Conservation (phyloP, 2,888 invertebrate species). For the Diaphora mendica region DNA sequence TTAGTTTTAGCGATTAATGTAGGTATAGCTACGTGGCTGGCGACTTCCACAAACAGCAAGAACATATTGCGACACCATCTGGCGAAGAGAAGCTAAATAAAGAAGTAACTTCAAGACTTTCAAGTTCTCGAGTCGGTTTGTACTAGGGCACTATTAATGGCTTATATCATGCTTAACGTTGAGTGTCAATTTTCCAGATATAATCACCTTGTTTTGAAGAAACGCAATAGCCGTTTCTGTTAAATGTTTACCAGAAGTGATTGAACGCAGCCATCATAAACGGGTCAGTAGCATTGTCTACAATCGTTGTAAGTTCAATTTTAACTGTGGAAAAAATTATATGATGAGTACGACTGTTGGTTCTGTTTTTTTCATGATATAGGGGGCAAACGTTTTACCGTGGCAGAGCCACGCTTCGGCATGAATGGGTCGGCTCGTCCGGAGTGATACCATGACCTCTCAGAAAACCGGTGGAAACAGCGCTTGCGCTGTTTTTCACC, state of each 20-base stretch:
- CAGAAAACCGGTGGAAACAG: too few relatives aligned
- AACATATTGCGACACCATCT: background rate
- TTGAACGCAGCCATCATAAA: background rate
- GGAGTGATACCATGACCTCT: too few relatives aligned
- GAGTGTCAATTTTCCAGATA: background rate
- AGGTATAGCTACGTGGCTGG: too few relatives aligned
- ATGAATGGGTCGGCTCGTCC: too few relatives aligned
- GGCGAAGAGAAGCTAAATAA: background rate
- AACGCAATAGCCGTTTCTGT: background rate
- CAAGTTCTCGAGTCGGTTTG: background rate
- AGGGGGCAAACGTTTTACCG: too few relatives aligned
- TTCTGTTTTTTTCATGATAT: too few relatives aligned
- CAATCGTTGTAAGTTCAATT: background rate
- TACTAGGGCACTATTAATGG: background rate
- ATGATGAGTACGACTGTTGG: too few relatives aligned
- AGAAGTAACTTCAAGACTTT: background rate
- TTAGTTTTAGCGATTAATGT: background rate
- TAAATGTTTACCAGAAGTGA: background rate
- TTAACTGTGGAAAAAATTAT: too few relatives aligned
- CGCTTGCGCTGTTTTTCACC: too few relatives aligned
- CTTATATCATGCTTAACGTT: background rate
- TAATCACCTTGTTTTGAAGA: background rate
- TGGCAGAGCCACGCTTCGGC: too few relatives aligned
- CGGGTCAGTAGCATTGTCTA: background rate
- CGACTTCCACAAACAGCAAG: background rate